A percentile compares a stretch with the other conserved stretches of the same genome.
phyloP scores from a whole-genome alignment of 2,888 invertebrate genomes.

The Horisme vitalbata region DNA sequence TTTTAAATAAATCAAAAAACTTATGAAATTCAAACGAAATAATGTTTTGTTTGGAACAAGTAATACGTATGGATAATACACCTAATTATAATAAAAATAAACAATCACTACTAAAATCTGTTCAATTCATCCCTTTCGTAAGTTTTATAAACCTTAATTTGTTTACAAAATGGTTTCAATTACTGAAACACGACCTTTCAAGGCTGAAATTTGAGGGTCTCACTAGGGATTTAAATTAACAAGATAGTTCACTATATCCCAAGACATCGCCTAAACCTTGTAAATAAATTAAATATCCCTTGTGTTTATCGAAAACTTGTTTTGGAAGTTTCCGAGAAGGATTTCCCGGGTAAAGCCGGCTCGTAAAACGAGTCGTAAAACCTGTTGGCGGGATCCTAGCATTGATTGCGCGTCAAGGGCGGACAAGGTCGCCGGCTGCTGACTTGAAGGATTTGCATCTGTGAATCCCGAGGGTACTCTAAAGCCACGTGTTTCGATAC shows the following conservation, averaged over 20 bases:
- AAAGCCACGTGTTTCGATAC: too few species aligned
- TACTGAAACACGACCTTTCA: neutral
- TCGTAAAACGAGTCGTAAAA: conserved; percentile 66
- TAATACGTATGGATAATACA: too few species aligned
- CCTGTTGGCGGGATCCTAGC: conserved; percentile 58
- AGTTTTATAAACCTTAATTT: too few species aligned
- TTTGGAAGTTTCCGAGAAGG: conserved; percentile 48
- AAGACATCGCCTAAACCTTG: conserved; percentile 24
- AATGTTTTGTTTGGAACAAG: too few species aligned
- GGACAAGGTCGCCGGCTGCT: conserved; percentile 50
- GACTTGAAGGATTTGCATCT: conserved; percentile 23
- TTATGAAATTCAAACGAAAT: too few species aligned
- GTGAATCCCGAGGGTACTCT: conserved; percentile 3
- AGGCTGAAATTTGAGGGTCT: too few species aligned
- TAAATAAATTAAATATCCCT: conserved; percentile 36
- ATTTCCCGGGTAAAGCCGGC: conserved; percentile 48
- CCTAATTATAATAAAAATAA: too few species aligned
- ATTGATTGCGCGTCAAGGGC: conserved; percentile 58
- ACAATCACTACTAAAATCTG: too few species aligned
- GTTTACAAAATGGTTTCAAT: too few species aligned
- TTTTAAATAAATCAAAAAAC: too few species aligned
- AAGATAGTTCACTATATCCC: conserved; percentile 9
- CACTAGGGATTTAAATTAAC: conserved; percentile 10
- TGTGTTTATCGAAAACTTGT: conserved; percentile 61
- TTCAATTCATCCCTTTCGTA: too few species aligned